Conservation (phyloP, 2,113 vertebrate species). For the Elephantulus edwardii region DNA sequence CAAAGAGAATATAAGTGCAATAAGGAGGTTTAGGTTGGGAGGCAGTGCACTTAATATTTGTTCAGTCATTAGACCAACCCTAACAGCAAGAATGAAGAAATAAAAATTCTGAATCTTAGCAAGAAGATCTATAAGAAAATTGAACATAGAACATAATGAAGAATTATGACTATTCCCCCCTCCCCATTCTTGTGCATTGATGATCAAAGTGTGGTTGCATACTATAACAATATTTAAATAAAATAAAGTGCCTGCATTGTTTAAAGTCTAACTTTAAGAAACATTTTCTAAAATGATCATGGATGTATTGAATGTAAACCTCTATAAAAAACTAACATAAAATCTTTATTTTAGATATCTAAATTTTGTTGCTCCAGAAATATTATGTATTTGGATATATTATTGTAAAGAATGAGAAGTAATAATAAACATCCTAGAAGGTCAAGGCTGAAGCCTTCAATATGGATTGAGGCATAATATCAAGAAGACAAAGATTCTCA, state of each 20-base stretch:
- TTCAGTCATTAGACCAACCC: background rate
- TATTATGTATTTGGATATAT: background rate
- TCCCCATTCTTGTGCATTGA: background rate
- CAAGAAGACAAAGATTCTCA: too few species aligned
- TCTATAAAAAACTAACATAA: background rate
- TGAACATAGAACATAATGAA: background rate
- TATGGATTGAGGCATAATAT: too few species aligned
- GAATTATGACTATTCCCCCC: too few species aligned
- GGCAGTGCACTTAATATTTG: fast-evolving
- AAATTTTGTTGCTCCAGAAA: background rate
- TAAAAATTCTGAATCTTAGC: background rate
- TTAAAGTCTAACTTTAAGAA: background rate
- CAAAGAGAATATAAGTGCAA: too few species aligned
- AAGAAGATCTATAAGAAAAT: background rate
- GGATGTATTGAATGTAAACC: background rate
- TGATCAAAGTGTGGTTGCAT: background rate
- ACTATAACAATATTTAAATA: background rate
- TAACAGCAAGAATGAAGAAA: background rate
- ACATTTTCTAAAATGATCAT: background rate
- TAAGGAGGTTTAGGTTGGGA: background rate
- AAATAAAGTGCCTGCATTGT: background rate
- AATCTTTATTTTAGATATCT: background rate
- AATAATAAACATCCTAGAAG: background rate
- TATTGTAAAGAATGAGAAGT: background rate
- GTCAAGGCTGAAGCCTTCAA: too few species aligned